These are phyloP conservation scores for Euthynnus affinis DNA, from an alignment of 2,797 vertebrate species.

Conservation along the genomic window DNA sequence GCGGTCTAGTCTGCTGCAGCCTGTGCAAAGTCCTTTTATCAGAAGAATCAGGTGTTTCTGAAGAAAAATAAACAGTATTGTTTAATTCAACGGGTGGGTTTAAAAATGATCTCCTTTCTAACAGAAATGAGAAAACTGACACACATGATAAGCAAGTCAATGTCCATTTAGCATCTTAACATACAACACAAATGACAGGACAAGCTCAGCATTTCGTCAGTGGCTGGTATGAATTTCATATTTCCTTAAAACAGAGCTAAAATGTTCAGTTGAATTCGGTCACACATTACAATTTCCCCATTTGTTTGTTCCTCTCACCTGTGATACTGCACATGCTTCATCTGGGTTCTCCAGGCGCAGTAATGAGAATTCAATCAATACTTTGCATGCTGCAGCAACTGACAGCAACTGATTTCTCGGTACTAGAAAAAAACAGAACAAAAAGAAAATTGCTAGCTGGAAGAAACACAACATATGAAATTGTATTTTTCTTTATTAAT, in stretches of 20 bases:
- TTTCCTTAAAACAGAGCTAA: background rate
- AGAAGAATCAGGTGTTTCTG: conserved; percentile 99
- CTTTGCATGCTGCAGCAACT: conserved; percentile 97
- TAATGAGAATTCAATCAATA: conserved; percentile 97
- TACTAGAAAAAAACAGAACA: conserved; percentile 83
- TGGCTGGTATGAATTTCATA: background rate
- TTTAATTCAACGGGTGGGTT: background rate
- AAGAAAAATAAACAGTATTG: background rate
- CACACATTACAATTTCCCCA: background rate
- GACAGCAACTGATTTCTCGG: conserved; percentile 97
- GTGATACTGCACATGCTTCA: conserved; percentile 98
- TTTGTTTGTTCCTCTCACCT: conserved; percentile 87
- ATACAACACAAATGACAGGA: background rate
- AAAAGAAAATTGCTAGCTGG: background rate
- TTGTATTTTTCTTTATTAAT: background rate
- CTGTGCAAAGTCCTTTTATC: conserved; percentile 98
- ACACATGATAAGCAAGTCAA: background rate
- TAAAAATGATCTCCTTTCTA: background rate
- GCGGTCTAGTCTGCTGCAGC: conserved; percentile 96
- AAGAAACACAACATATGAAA: conserved; percentile 1
- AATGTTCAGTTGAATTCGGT: background rate
- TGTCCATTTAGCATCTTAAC: background rate
- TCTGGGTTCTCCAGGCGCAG: conserved; percentile 97
- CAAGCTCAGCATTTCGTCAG: background rate
- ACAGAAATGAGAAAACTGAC: background rate